phyloP scores from a whole-genome alignment of 2,888 invertebrate genomes.

The Lepas anatifera region DNA sequence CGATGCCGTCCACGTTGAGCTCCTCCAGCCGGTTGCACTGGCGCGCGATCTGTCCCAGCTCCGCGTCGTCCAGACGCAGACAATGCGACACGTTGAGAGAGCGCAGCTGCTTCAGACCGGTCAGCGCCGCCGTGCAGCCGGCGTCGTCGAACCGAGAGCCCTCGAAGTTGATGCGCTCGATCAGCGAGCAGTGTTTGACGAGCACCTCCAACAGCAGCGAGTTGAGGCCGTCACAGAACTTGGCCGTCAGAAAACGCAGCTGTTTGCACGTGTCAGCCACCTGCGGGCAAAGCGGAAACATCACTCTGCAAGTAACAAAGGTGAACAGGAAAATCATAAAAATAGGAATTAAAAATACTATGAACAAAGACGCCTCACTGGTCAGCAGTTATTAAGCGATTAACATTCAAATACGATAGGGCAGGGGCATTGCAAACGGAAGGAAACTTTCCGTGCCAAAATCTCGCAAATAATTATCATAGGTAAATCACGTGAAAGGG shows the following conservation, averaged over 20 bases:
- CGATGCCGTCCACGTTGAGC: constrained; percentile 24
- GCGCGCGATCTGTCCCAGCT: constrained; percentile 19
- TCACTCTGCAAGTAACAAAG: too few species aligned
- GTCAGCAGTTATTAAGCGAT: too few species aligned
- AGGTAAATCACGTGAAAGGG: too few species aligned
- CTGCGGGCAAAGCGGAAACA: too few species aligned
- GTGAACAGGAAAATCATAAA: too few species aligned
- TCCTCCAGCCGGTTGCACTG: constrained; percentile 19
- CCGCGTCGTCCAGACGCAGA: constrained; percentile 18
- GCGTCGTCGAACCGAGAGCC: constrained; percentile 15
- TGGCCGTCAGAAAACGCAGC: constrained; percentile 18
- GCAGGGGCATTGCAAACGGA: too few species aligned
- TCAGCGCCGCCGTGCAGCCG: constrained; percentile 15
- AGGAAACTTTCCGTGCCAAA: too few species aligned
- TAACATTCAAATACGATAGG: too few species aligned
- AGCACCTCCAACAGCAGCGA: constrained; percentile 14
- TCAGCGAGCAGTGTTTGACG: constrained; percentile 16
- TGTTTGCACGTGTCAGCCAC: constrained; percentile 18
- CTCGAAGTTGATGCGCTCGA: constrained; percentile 19
- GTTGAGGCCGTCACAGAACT: constrained; percentile 19
- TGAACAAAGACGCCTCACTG: too few species aligned
- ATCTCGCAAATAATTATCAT: too few species aligned
- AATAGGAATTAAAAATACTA: too few species aligned
- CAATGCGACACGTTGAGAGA: constrained; percentile 25
- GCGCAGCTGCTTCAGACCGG: constrained; percentile 18